phyloP scores from a whole-genome alignment of 1,140 invertebrate species.

The Papilio machaon region DNA sequence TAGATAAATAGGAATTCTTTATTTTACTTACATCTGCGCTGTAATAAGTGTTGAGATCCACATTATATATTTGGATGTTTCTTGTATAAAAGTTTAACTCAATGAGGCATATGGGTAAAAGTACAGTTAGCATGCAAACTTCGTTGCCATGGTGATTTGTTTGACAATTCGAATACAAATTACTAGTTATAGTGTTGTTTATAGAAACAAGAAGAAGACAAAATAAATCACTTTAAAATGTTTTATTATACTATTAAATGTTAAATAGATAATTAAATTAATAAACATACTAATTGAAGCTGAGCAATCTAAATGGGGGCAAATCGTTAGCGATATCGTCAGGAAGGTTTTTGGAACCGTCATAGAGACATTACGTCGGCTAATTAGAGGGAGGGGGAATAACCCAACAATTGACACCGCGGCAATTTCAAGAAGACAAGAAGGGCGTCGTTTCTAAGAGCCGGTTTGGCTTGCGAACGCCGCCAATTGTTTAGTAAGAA shows the following conservation, averaged over 20 bases:
- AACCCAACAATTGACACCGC: conserved; percentile 13
- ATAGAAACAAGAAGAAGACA: too few relatives aligned
- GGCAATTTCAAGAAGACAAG: background rate
- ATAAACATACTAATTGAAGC: background rate
- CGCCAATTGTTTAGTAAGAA: background rate
- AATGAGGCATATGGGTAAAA: background rate
- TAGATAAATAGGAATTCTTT: conserved; percentile 32
- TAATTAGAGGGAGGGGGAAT: conserved; percentile 48
- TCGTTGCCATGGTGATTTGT: too few relatives aligned
- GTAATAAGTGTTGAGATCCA: background rate
- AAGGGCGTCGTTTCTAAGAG: conserved; percentile 1
- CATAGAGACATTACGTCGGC: conserved; percentile 39
- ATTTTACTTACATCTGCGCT: conserved; percentile 12
- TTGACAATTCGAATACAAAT: background rate
- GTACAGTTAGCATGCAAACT: too few relatives aligned
- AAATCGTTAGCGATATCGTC: conserved; percentile 42
- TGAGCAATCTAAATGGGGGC: conserved; percentile 33
- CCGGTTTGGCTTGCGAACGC: background rate
- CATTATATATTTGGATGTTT: background rate
- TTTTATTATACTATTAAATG: background rate
- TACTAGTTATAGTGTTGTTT: too few relatives aligned
- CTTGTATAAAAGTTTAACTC: background rate
- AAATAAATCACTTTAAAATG: too few relatives aligned
- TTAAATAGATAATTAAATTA: background rate
- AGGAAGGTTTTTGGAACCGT: conserved; percentile 42